Percentiles rank a stretch among this genome's conserved stretches.
Evolutionary conservation across 1,140 invertebrate genomes (phyloP).

Genomic region (Drosophila pandora): DNA sequence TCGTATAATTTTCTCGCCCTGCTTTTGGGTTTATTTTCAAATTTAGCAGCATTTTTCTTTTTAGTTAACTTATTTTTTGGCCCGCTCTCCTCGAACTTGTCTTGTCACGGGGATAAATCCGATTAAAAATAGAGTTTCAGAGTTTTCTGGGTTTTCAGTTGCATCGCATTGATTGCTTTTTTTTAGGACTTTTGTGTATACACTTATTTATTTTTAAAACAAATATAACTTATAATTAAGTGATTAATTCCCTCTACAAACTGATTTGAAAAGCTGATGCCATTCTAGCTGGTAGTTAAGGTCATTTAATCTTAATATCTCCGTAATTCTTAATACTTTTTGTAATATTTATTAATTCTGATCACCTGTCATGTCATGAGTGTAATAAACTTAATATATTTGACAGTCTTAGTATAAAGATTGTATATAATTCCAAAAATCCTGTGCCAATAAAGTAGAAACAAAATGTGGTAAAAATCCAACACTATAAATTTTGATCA

Average conservation of each 20-base stretch:
- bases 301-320: too few relatives aligned
- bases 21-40: slow-evolving; percentile 68
- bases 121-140: slow-evolving; percentile 71
- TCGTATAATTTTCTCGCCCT: slow-evolving; percentile 59
- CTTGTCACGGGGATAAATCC: slow-evolving; percentile 63
- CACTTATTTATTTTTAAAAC: slow-evolving; percentile 1
- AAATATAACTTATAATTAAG: not conserved
- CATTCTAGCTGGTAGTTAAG: too few relatives aligned
- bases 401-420: slow-evolving; percentile 5
- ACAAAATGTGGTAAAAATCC: slow-evolving; percentile 8
- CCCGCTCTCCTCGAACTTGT: slow-evolving; percentile 62
- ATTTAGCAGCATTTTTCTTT: slow-evolving; percentile 57
- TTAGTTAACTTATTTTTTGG: slow-evolving; percentile 6
- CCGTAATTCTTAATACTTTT: not conserved
- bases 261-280: not conserved
- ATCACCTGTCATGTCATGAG: slow-evolving; percentile 25
- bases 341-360: slow-evolving; percentile 6
- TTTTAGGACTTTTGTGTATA: slow-evolving; percentile 10
- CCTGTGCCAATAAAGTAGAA: slow-evolving; percentile 10
- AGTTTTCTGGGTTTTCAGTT: slow-evolving; percentile 42
- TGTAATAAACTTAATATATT: slow-evolving; percentile 2
- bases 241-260: too few relatives aligned
- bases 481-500: slow-evolving; percentile 1
- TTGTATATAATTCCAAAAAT: slow-evolving; percentile 12
- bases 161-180: slow-evolving; percentile 11